phyloP scores from a whole-genome alignment of 2,797 vertebrate genomes.

The Notolabrus celidotus region DNA sequence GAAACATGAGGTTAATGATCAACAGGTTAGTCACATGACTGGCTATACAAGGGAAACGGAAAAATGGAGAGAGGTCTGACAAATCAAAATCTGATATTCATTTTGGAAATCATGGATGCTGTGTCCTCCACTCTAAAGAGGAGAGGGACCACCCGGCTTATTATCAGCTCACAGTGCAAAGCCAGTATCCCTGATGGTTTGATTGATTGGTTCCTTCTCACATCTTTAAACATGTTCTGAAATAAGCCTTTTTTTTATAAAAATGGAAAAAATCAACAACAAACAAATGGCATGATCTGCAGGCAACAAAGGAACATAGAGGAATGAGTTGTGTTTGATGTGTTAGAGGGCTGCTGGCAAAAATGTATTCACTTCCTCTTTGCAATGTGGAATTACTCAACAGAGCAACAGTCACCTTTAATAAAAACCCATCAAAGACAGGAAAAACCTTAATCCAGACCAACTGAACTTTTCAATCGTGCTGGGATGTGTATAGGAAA shows the following conservation, averaged over 20 bases:
- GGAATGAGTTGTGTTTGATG: slow-evolving; percentile 2
- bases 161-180: no score
- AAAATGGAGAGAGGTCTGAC: no score
- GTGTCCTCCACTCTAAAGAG: no score
- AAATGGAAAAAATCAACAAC: background rate
- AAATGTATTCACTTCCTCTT: background rate
- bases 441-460: background rate
- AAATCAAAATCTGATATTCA: no score
- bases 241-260: background rate
- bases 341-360: background rate
- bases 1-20: no score
- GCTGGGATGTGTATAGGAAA: no score
- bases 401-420: background rate
- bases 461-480: background rate
- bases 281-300: slow-evolving; percentile 6
- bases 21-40: no score
- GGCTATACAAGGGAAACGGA: no score
- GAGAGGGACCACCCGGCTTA: no score
- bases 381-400: slow-evolving; percentile 10
- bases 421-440: background rate
- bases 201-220: slow-evolving; percentile 26
- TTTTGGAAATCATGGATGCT: no score
- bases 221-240: slow-evolving; percentile 3
- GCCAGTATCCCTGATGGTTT: no score
- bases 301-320: background rate